Evolutionary conservation across 1,140 invertebrate genomes (phyloP), one percentile per base, ranked within the genome.

Genomic region (Drosophila baimaii): DNA sequence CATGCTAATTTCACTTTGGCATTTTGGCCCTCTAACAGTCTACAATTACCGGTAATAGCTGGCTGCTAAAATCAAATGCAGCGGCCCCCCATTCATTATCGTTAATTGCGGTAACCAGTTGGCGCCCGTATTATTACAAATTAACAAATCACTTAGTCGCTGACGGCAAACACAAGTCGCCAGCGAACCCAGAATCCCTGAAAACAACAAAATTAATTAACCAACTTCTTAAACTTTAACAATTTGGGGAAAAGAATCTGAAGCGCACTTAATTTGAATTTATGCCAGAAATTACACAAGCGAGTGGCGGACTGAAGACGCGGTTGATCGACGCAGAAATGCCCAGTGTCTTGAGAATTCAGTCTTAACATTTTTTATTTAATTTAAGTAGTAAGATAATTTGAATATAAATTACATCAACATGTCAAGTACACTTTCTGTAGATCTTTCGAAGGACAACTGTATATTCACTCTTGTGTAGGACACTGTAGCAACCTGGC

Each of bases 11-110:
- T 89, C 83, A 88, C 77, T 88, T 76, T 76, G 72, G 37, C 61
- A 54, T 46, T 54, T 76, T 62, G 64, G 69, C 70, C 58, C 46
- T 61, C 77, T 75, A 63, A 89, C 88, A 88, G 66, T 83, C 84
- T 79, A 79, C 83, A 86, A 88, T 88, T 88, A 88, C 84, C 61
- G 66, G 79, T 88, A 89, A 88, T 89, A 84, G 83, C 84, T 49
- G 56, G 77, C 76, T 69, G 33, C 66, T 33, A 41, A 74, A 79
- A 71, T 83, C 79, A 68, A 85, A 71, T 69, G 61, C 54, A 49
- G 61, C 23, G 25, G 57, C 62, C 44, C 84, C 62, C 44, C 84
- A 89, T 83, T 89, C 68, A 80, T 88, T 88, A 89, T 54, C 47
- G 51, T 77, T 88, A 88, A 88, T 88, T 88, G 83, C 58, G 79